Percentiles rank a stretch among this genome's conserved stretches.
phyloP scores from a whole-genome alignment of 2,797 vertebrate species.

The Falco concolor region DNA sequence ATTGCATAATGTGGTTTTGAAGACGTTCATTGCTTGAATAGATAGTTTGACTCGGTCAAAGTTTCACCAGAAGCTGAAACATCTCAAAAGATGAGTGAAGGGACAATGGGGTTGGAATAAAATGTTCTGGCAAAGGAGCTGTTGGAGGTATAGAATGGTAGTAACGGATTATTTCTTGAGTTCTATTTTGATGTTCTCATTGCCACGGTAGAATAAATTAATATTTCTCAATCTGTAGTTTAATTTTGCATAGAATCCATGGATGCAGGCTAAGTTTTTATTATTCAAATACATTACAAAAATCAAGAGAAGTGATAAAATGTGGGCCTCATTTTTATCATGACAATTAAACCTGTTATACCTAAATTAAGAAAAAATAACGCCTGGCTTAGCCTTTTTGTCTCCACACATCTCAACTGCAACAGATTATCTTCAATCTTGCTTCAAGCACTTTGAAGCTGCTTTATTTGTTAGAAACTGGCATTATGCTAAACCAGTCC shows the following conservation, averaged over 20 bases:
- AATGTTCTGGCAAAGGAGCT: neutral
- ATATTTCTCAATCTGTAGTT: neutral
- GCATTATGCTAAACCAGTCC: neutral
- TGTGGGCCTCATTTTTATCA: fast-evolving
- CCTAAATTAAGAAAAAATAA: neutral
- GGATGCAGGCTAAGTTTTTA: neutral
- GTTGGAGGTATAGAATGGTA: neutral
- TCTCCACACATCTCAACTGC: neutral
- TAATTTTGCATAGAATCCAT: neutral
- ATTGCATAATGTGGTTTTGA: neutral
- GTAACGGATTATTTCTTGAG: neutral
- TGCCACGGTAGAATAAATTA: neutral
- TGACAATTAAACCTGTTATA: neutral
- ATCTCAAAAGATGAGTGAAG: neutral
- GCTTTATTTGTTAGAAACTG: neutral
- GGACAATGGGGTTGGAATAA: neutral
- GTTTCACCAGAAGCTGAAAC: neutral
- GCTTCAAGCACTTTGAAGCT: neutral
- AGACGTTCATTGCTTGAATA: fast-evolving
- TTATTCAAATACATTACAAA: neutral
- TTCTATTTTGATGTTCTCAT: neutral
- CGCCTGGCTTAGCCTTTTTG: neutral
- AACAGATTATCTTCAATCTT: neutral
- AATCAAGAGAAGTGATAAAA: neutral
- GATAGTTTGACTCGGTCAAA: neutral